Conservation (phyloP, 1,140 invertebrate genomes). For the Carcinoscorpius rotundicauda region DNA sequence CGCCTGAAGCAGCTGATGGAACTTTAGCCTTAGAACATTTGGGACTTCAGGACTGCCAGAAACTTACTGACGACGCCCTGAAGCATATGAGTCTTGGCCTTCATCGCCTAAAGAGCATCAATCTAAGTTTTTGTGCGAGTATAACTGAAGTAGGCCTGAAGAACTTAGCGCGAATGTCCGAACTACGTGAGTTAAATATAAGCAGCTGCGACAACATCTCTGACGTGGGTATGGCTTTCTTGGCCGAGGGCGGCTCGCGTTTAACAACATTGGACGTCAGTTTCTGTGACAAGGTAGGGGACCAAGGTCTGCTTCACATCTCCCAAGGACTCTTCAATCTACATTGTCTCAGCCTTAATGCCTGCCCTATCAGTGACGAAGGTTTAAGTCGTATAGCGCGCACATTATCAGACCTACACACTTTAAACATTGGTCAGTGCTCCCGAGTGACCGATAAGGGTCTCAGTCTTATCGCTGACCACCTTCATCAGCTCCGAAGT, state of each 20-base stretch:
- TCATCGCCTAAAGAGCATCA: constrained; percentile 62
- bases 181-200: constrained; percentile 73
- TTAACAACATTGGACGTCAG: constrained; percentile 75
- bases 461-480: constrained; percentile 61
- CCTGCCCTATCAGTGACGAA: constrained; percentile 86
- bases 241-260: constrained; percentile 63
- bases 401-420: constrained; percentile 69
- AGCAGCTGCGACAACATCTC: constrained; percentile 87
- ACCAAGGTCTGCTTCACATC: constrained; percentile 72
- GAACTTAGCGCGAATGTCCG: constrained; percentile 69
- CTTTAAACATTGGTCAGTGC: constrained; percentile 88
- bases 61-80: constrained; percentile 78
- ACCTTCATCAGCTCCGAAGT: constrained; percentile 55
- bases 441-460: constrained; percentile 73
- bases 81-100: constrained; percentile 68
- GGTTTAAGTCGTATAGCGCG: constrained; percentile 69
- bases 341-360: constrained; percentile 67
- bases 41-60: constrained; percentile 85
- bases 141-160: constrained; percentile 83
- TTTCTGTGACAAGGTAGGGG: constrained; percentile 92
- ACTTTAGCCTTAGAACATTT: constrained; percentile 64
- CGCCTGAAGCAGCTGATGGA: constrained; percentile 40
- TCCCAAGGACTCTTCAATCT: constrained; percentile 75
- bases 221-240: constrained; percentile 77
- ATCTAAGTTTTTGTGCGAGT: constrained; percentile 85